Evolutionary conservation across 1,140 invertebrate genomes (phyloP).

Genomic region (Penaeus indicus): DNA sequence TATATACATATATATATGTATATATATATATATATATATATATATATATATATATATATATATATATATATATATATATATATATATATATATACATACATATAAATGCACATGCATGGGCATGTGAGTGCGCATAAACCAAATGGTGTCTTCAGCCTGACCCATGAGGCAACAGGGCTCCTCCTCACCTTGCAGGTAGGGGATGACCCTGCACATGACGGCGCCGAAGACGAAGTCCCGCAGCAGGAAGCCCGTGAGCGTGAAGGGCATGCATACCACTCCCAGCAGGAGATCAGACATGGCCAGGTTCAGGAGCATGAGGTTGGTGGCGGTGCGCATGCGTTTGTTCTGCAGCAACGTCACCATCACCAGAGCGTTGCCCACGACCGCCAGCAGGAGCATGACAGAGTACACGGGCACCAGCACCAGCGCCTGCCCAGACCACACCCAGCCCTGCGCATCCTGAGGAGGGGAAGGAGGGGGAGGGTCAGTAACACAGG

Average conservation of each 20-base stretch:
- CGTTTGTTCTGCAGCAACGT: slow-evolving; percentile 84
- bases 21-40: no score
- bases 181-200: slow-evolving; percentile 72
- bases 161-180: no score
- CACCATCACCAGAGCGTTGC: slow-evolving; percentile 84
- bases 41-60: no score
- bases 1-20: no score
- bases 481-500: no score
- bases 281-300: slow-evolving; percentile 85
- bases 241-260: slow-evolving; percentile 83
- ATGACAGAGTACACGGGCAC: slow-evolving; percentile 83
- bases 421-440: slow-evolving; percentile 68
- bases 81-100: no score
- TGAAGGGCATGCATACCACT: slow-evolving; percentile 89
- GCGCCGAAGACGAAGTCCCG: slow-evolving; percentile 87
- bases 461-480: no score
- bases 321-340: slow-evolving; percentile 90
- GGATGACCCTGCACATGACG: slow-evolving; percentile 84
- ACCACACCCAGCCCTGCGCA: background rate
- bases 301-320: slow-evolving; percentile 86
- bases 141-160: no score
- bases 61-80: no score
- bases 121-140: no score
- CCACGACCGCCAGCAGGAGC: slow-evolving; percentile 82
- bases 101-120: no score